These are phyloP conservation scores for Neocrepidodera transversa DNA, from an alignment of 2,888 invertebrate genomes.

Conservation along the genomic window DNA sequence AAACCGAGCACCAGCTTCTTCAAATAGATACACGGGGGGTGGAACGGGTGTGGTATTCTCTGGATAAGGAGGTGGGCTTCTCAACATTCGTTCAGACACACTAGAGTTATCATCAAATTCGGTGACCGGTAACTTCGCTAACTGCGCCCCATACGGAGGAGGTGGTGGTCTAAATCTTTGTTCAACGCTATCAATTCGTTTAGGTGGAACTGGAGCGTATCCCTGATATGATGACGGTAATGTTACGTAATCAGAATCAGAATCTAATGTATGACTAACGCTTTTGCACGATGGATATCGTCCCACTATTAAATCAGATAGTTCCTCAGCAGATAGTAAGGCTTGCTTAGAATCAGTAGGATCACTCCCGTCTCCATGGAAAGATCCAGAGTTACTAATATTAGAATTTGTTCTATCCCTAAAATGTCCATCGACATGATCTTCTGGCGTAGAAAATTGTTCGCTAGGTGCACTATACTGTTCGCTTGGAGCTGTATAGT, in stretches of 20 bases:
- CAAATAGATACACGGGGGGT: conserved; percentile 69
- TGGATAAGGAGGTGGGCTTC: conserved; percentile 75
- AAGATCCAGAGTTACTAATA: conserved; percentile 79
- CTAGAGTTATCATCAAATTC: conserved; percentile 51
- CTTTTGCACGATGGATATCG: conserved; percentile 80
- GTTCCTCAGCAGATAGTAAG: conserved; percentile 80
- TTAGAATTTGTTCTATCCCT: conserved; percentile 79
- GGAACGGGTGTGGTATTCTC: conserved; percentile 61
- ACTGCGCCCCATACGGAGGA: conserved; percentile 59
- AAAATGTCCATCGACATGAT: conserved; percentile 64
- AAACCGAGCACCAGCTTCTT: conserved; percentile 78
- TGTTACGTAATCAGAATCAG: conserved; percentile 89
- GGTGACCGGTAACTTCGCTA: conserved; percentile 29
- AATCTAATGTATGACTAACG: conserved; percentile 84
- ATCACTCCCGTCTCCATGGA: conserved; percentile 89
- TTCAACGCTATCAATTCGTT: conserved; percentile 70
- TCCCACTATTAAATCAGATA: conserved; percentile 84
- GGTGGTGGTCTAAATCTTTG: conserved; percentile 61
- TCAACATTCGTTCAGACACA: conserved; percentile 55
- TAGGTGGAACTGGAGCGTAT: conserved; percentile 72
- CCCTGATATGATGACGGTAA: conserved; percentile 64
- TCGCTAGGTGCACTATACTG: conserved; percentile 53
- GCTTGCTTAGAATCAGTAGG: conserved; percentile 81
- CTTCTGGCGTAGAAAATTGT: conserved; percentile 48
- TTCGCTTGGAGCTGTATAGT: conserved; percentile 51